A percentile compares a stretch with the other conserved stretches of the same genome.
phyloP scores from a whole-genome alignment of 2,797 vertebrate species.

The Onychomys leucogaster region DNA sequence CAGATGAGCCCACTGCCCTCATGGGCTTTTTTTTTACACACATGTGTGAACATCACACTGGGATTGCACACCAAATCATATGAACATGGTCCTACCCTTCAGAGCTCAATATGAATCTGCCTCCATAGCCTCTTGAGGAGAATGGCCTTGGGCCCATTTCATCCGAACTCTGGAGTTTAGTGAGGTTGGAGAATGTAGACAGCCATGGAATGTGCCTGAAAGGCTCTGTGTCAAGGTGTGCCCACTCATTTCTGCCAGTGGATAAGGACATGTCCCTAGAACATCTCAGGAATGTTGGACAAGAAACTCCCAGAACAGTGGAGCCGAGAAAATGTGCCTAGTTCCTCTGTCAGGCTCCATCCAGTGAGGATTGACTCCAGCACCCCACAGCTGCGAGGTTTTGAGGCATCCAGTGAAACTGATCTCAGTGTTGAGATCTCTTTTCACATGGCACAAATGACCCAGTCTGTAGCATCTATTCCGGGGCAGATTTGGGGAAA shows the following conservation, averaged over 20 bases:
- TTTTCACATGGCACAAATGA: neutral
- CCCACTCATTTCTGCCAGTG: rapidly evolving
- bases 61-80: neutral
- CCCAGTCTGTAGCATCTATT: neutral
- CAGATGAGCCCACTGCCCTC: neutral
- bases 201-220: neutral
- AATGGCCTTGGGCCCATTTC: neutral
- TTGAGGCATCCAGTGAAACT: neutral
- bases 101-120: neutral
- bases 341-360: neutral
- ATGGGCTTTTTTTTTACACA: neutral
- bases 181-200: neutral
- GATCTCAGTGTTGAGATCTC: neutral
- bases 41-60: rapidly evolving
- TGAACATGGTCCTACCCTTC: neutral
- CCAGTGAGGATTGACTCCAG: neutral
- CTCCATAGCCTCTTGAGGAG: neutral
- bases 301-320: neutral
- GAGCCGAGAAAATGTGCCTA: neutral
- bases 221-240: neutral
- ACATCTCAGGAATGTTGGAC: neutral
- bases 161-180: neutral
- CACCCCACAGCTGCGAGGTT: neutral
- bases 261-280: neutral
- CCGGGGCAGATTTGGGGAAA: neutral